A percentile compares a stretch with the other conserved stretches of the same genome.
phyloP scores from a whole-genome alignment of 2,888 invertebrate genomes.

The Leptinotarsa rubiginosa region DNA sequence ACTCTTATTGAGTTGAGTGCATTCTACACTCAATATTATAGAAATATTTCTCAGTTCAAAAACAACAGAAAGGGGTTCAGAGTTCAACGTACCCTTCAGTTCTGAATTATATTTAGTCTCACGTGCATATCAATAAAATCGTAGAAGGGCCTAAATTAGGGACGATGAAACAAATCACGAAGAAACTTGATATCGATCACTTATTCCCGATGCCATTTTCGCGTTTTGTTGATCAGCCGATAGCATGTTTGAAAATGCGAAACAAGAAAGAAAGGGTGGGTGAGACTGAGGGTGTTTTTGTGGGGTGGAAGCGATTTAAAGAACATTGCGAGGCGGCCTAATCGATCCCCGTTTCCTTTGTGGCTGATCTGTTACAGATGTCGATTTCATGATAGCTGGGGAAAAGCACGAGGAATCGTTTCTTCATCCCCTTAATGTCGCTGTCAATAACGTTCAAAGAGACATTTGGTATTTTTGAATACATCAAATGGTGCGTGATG shows the following conservation, averaged over 20 bases:
- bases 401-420: conserved; percentile 49
- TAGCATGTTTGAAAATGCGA: conserved; percentile 44
- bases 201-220: conserved; percentile 54
- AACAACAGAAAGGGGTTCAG: background rate
- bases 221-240: conserved; percentile 52
- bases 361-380: conserved; percentile 64
- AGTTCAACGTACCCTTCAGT: conserved; percentile 3
- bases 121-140: conserved; percentile 19
- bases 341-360: conserved; percentile 61
- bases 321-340: conserved; percentile 51
- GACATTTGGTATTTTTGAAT: conserved; percentile 44
- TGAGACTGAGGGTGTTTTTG: conserved; percentile 41
- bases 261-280: conserved; percentile 37
- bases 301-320: conserved; percentile 48
- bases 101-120: background rate
- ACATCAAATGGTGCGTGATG: conserved; percentile 33
- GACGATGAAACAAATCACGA: conserved; percentile 22
- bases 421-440: conserved; percentile 57
- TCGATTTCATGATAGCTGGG: conserved; percentile 60
- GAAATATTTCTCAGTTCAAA: background rate
- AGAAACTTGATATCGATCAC: conserved; percentile 33
- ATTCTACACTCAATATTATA: background rate
- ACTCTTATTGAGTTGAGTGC: no score
- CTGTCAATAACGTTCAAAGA: conserved; percentile 57
- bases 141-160: conserved; percentile 6